These are phyloP conservation scores for Euura saliciscinereae DNA, from an alignment of 1,140 invertebrate species.

Conservation along the genomic window DNA sequence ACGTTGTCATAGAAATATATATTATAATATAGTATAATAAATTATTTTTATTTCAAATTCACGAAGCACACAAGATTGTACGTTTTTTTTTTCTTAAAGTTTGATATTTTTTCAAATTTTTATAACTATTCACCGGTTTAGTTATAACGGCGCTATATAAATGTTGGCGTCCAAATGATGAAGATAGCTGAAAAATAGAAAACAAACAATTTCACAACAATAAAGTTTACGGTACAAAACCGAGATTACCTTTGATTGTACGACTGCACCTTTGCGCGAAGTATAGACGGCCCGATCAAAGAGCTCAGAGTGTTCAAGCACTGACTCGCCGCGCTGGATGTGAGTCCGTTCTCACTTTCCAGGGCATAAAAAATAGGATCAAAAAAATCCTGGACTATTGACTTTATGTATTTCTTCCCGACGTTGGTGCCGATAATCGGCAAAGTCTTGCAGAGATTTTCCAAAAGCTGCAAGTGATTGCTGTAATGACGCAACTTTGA, in stretches of 20 bases:
- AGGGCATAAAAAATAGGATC: constrained; percentile 62
- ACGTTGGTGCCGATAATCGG: constrained; percentile 59
- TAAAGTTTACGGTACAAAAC: background rate
- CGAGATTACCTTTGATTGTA: constrained; percentile 56
- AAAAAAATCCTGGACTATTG: constrained; percentile 59
- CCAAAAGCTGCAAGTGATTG: constrained; percentile 60
- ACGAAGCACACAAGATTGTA: background rate
- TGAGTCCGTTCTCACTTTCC: constrained; percentile 63
- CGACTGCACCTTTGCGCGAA: constrained; percentile 61
- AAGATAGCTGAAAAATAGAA: constrained; percentile 42
- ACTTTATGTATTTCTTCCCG: constrained; percentile 62
- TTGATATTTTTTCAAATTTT: background rate
- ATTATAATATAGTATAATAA: background rate
- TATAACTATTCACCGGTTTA: background rate
- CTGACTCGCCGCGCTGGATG: constrained; percentile 60
- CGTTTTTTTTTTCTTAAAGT: background rate
- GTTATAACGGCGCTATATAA: constrained; percentile 48
- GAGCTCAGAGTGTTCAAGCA: constrained; percentile 58
- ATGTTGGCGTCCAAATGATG: constrained; percentile 47
- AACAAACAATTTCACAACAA: too few relatives aligned
- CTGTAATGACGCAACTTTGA: constrained; percentile 57
- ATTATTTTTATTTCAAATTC: background rate
- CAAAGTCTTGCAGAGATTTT: constrained; percentile 63
- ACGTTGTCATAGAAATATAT: background rate
- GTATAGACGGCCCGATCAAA: constrained; percentile 61